Evolutionary conservation across 2,113 vertebrate genomes (phyloP).

Genomic region (Cathartes aura): DNA sequence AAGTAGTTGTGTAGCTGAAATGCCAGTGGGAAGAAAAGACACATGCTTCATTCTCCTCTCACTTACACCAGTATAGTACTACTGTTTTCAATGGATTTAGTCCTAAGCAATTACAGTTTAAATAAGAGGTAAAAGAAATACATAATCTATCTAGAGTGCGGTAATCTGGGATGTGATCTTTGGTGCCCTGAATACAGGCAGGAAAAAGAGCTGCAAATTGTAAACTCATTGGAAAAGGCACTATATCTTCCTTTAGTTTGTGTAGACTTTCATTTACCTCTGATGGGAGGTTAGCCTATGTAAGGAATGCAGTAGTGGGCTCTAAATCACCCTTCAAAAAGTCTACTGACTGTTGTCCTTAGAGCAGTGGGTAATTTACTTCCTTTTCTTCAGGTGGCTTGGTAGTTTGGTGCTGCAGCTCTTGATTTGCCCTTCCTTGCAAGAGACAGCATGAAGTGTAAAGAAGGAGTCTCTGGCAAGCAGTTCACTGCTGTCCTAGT

Average conservation of each 20-base stretch:
- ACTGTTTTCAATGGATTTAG: background rate
- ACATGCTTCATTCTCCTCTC: background rate
- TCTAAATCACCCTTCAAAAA: constrained; percentile 23
- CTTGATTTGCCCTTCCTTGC: constrained; percentile 2
- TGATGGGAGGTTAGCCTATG: background rate
- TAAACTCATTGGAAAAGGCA: background rate
- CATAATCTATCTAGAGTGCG: background rate
- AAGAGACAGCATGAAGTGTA: background rate
- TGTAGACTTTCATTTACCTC: background rate
- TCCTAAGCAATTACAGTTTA: background rate
- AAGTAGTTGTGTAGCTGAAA: background rate
- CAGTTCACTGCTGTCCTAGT: background rate
- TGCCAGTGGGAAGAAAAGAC: background rate
- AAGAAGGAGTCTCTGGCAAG: background rate
- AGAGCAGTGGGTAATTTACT: constrained; percentile 24
- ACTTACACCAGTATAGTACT: background rate
- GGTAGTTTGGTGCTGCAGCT: background rate
- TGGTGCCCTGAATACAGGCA: background rate
- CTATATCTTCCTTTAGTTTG: background rate
- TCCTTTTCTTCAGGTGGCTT: background rate
- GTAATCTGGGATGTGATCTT: background rate
- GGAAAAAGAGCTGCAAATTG: background rate
- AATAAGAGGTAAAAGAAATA: background rate
- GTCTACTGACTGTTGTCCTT: background rate
- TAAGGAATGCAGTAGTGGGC: background rate